These are phyloP conservation scores for Diplazon laetatorius DNA, from an alignment of 2,888 invertebrate species.

Conservation along the genomic window DNA sequence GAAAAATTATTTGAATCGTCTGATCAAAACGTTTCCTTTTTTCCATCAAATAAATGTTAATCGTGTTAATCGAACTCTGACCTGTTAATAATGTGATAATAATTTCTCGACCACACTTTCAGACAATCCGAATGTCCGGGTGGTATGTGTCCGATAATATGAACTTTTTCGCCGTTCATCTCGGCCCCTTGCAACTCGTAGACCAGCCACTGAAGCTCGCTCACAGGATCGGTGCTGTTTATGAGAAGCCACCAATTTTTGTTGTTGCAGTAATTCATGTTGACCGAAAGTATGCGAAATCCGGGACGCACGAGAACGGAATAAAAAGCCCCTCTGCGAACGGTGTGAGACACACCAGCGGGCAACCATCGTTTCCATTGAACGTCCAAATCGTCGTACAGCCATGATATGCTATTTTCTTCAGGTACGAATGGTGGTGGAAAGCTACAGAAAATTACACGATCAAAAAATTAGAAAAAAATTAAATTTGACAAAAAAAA, in stretches of 20 bases:
- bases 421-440: slow-evolving; percentile 94
- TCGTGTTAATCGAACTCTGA: slow-evolving; percentile 67
- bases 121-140: slow-evolving; percentile 97
- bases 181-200: slow-evolving; percentile 97
- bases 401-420: slow-evolving; percentile 94
- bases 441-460: slow-evolving; percentile 85
- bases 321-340: slow-evolving; percentile 95
- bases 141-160: slow-evolving; percentile 98
- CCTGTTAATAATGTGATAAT: slow-evolving; percentile 93
- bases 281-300: slow-evolving; percentile 95
- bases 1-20: too few relatives aligned
- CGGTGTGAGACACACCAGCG: slow-evolving; percentile 92
- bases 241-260: slow-evolving; percentile 97
- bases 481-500: too few relatives aligned
- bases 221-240: slow-evolving; percentile 98
- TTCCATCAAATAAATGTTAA: too few relatives aligned
- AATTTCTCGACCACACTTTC: slow-evolving; percentile 98
- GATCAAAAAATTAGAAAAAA: too few relatives aligned
- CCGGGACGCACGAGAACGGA: slow-evolving; percentile 95
- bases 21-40: too few relatives aligned
- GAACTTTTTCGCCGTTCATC: slow-evolving; percentile 96
- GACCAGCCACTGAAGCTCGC: slow-evolving; percentile 97
- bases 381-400: slow-evolving; percentile 94
- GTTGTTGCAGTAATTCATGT: slow-evolving; percentile 98
- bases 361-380: slow-evolving; percentile 97